phyloP scores from a whole-genome alignment of 37 sponge, comb jelly and placozoan species.

The Beroe forskalii region DNA sequence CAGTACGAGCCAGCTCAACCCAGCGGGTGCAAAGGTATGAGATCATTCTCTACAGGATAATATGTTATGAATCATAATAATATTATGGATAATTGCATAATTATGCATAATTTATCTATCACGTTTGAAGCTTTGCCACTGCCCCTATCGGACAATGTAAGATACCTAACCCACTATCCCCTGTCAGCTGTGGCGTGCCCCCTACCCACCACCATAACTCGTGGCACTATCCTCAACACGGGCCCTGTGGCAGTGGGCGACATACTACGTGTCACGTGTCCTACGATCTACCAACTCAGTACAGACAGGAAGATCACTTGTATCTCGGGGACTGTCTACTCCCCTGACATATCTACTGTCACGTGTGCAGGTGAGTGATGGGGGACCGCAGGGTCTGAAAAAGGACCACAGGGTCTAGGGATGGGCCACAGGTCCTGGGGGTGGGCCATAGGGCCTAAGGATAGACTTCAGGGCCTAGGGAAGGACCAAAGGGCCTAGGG shows the following conservation, averaged over 20 bases:
- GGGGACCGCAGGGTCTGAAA: no score
- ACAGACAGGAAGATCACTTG: background rate
- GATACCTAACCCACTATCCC: no score
- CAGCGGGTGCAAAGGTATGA: background rate
- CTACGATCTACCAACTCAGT: background rate
- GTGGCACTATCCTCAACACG: background rate
- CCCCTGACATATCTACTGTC: background rate
- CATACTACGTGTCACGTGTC: background rate
- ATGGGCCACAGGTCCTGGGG: background rate
- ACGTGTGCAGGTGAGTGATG: background rate
- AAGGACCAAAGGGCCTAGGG: no score
- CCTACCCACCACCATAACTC: background rate
- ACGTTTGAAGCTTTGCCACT: no score
- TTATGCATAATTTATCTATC: no score
- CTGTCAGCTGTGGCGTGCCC: background rate
- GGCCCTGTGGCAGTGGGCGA: background rate
- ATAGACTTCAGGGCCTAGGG: background rate
- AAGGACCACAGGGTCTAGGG: no score
- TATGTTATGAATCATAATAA: no score
- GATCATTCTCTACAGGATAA: no score
- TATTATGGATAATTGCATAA: no score
- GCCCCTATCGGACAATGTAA: no score
- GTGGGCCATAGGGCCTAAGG: background rate
- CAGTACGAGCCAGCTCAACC: background rate
- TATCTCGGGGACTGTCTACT: background rate